phyloP scores from a whole-genome alignment of 92 coral and sea anemone genomes.

The Umimayanthus chanpuru region DNA sequence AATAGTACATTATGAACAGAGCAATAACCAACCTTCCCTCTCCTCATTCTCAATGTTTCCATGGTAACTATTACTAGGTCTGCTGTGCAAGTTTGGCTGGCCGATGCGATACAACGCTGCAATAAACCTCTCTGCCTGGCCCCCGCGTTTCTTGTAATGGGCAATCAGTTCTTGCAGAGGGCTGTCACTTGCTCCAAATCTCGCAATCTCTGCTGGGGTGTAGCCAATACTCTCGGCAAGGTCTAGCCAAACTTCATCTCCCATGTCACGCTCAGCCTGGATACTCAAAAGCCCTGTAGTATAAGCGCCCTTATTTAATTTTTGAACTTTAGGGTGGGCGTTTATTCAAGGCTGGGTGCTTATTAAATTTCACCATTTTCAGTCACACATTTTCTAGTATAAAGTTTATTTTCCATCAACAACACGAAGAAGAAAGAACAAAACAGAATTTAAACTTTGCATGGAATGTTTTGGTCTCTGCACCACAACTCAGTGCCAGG shows the following conservation, averaged over 20 bases:
- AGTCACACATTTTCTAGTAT: no score
- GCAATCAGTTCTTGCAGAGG: constrained; percentile 82
- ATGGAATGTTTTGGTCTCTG: no score
- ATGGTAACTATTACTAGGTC: neutral
- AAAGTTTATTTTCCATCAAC: no score
- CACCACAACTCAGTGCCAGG: no score
- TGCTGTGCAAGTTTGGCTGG: constrained; percentile 40
- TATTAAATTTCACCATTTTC: no score
- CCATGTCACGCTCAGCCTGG: constrained; percentile 88
- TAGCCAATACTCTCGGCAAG: constrained; percentile 86
- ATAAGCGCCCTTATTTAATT: no score
- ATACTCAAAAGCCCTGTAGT: constrained; percentile 75
- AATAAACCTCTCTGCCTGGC: constrained; percentile 84
- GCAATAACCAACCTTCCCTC: constrained; percentile 24
- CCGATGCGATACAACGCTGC: constrained; percentile 87
- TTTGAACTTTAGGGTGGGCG: no score
- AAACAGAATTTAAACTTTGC: no score
- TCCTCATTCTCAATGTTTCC: constrained; percentile 20
- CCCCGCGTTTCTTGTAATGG: constrained; percentile 91
- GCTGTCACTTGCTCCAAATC: constrained; percentile 60
- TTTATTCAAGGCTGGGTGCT: no score
- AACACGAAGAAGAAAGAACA: no score
- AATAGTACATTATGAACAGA: no score
- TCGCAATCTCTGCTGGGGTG: constrained; percentile 80
- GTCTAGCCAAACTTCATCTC: constrained; percentile 96